These are phyloP conservation scores for Nautilus pompilius DNA, from an alignment of 1,140 invertebrate genomes.

Conservation along the genomic window DNA sequence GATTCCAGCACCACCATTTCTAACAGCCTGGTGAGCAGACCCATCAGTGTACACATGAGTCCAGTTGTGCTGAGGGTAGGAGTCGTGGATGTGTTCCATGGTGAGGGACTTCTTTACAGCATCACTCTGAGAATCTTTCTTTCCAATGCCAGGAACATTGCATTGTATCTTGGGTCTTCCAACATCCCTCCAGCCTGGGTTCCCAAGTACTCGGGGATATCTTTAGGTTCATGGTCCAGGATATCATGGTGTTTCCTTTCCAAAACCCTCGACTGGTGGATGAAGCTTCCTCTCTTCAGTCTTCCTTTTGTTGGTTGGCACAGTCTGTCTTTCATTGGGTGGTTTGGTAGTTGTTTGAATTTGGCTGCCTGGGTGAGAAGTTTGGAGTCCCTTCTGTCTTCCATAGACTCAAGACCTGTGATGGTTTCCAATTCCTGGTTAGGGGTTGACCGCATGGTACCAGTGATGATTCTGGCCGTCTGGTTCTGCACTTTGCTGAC, in stretches of 20 bases:
- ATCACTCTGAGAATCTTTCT: too few species aligned
- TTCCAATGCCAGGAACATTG: too few species aligned
- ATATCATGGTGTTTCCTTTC: neutral
- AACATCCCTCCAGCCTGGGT: too few species aligned
- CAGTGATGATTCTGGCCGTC: neutral
- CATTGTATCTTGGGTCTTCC: too few species aligned
- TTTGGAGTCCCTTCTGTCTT: too few species aligned
- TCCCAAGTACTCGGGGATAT: too few species aligned
- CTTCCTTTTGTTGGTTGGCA: neutral
- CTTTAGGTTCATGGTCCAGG: too few species aligned
- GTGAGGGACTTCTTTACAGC: neutral
- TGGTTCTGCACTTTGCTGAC: slow-evolving; percentile 10
- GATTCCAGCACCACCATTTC: slow-evolving; percentile 4
- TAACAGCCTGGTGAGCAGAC: slow-evolving; percentile 3
- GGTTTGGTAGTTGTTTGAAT: slow-evolving; percentile 2
- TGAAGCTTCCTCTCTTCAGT: slow-evolving; percentile 6
- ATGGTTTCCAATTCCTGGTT: neutral
- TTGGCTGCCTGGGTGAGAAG: slow-evolving; percentile 3
- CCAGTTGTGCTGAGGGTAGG: neutral
- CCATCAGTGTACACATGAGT: slow-evolving; percentile 10
- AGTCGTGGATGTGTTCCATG: neutral
- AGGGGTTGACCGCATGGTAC: slow-evolving; percentile 6
- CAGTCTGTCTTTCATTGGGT: slow-evolving; percentile 5
- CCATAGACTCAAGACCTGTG: too few species aligned
- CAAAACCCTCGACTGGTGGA: slow-evolving; percentile 2